Percentiles rank a stretch among this genome's conserved stretches.
Conservation (phyloP, 2,888 invertebrate species). For the Griposia aprilina region DNA sequence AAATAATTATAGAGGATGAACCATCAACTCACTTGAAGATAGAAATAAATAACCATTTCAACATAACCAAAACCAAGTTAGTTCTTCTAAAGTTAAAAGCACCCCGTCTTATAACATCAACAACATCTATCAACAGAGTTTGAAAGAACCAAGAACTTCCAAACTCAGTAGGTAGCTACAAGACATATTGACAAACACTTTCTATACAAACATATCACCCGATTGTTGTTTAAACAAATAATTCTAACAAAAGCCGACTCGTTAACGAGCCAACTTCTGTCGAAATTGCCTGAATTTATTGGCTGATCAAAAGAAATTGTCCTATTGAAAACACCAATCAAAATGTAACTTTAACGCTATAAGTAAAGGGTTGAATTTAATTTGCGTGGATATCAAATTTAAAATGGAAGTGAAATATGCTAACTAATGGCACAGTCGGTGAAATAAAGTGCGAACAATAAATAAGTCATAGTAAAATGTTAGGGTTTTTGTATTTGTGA, state of each 20-base stretch:
- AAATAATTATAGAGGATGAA: no score
- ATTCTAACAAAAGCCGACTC: slow-evolving; percentile 63
- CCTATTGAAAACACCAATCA: slow-evolving; percentile 15
- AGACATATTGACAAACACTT: slow-evolving; percentile 56
- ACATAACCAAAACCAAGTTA: background rate
- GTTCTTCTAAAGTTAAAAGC: slow-evolving; percentile 8
- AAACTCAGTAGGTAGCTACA: slow-evolving; percentile 20
- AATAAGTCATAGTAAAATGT: slow-evolving; percentile 57
- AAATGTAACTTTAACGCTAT: slow-evolving; percentile 6
- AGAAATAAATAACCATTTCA: background rate
- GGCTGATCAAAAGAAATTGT: slow-evolving; percentile 69
- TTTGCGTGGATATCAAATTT: slow-evolving; percentile 32
- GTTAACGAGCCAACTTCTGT: slow-evolving; percentile 65
- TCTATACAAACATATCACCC: slow-evolving; percentile 45
- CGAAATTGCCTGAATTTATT: slow-evolving; percentile 66
- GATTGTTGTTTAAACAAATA: slow-evolving; percentile 64
- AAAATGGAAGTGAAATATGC: slow-evolving; percentile 64
- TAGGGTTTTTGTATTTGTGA: slow-evolving; percentile 41
- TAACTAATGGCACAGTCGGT: slow-evolving; percentile 59
- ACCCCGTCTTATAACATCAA: slow-evolving; percentile 18
- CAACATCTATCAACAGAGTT: slow-evolving; percentile 27
- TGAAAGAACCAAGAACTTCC: slow-evolving; percentile 38
- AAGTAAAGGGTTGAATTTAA: slow-evolving; percentile 30
- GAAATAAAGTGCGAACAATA: slow-evolving; percentile 61
- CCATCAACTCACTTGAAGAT: background rate